phyloP scores from a whole-genome alignment of 2,797 vertebrate species.

The Steatocranus sp. region DNA sequence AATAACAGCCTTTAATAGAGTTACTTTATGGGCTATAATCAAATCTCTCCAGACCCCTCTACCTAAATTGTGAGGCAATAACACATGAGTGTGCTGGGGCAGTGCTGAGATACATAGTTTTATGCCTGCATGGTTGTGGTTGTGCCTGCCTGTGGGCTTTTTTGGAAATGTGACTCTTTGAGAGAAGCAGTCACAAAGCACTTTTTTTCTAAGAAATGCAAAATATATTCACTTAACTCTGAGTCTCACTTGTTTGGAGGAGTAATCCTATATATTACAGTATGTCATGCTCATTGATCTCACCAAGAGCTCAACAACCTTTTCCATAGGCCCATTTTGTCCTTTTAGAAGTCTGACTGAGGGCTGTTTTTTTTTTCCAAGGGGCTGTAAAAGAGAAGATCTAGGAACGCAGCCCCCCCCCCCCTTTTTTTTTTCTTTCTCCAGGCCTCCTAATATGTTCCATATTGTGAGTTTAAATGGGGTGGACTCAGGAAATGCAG shows the following conservation, averaged over 20 bases:
- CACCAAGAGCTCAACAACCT: constrained; percentile 40
- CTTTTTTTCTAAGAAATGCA: constrained; percentile 30
- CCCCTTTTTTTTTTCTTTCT: constrained; percentile 34
- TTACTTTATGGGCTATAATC: constrained; percentile 51
- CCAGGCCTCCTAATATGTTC: constrained; percentile 78
- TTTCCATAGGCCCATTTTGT: constrained; percentile 58
- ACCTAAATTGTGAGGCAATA: constrained; percentile 47
- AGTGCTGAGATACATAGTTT: constrained; percentile 31
- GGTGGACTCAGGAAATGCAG: constrained; percentile 80
- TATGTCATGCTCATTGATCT: constrained; percentile 54
- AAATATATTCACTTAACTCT: constrained; percentile 32
- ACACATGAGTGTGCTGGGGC: constrained; percentile 12
- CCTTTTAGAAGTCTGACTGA: constrained; percentile 55
- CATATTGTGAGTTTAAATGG: constrained; percentile 85
- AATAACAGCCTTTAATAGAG: constrained; percentile 32
- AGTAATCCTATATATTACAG: constrained; percentile 53
- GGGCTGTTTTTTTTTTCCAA: constrained; percentile 46
- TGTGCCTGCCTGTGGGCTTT: constrained; percentile 29
- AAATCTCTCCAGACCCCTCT: constrained; percentile 34
- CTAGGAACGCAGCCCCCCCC: constrained; percentile 48
- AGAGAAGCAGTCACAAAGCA: constrained; percentile 8
- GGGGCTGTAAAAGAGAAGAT: constrained; percentile 74
- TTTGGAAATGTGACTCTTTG: constrained; percentile 9
- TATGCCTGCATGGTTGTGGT: constrained; percentile 31
- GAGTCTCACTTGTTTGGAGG: constrained; percentile 39